Base-by-base conservation (phyloP, 1,140 invertebrate genomes). In the Cecropterus lyciades region DNA sequence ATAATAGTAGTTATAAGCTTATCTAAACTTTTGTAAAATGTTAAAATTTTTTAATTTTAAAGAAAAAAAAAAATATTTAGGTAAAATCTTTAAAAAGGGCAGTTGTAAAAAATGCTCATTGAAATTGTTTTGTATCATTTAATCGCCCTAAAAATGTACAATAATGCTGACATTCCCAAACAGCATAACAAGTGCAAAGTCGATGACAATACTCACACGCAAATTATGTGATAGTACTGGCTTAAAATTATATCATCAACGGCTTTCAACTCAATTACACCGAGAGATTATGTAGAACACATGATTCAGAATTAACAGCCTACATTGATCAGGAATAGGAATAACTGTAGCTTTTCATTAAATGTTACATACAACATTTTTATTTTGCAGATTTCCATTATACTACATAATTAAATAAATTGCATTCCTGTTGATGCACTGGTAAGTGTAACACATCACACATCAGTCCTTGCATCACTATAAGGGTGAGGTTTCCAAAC, bases 401-500 rank as follows among this genome's bases (percentile, higher is more conserved):
- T 87, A 88, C 87, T 90, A 90, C 87, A 90, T 90, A 87, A 92
- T 90, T 92, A 92, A 92, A 92, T 92, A 90, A 90, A 89, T 89
- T 87, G 89, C 84, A 85, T 90, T 87, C 82, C 82, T 83, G 84
- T 83, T 89, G 84, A 87, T 77, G 77, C 85, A 87, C 83, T 79
- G 78, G 74, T 75, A 73, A 76, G 77, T 87, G 80, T 84, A 84
- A 83, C 85, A 87, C 80, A 80, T 82, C 75, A 88, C 79, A 89
- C 84, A 86, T 86, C 81, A 87, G 87, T 91, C 85, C 84, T 84
- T 84, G 85, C 85, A 89, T 84, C 88, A 92, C 87, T 89, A 90
- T 86, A 80, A 90, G 80, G 87, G 74, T 86, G 85, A 90, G 87
- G 89, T 90, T 89, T 90, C 78, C 80, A 90, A 82, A 88, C 84